These are phyloP conservation scores for Drosophila yooni DNA, from an alignment of 2,888 invertebrate genomes.

Conservation along the genomic window DNA sequence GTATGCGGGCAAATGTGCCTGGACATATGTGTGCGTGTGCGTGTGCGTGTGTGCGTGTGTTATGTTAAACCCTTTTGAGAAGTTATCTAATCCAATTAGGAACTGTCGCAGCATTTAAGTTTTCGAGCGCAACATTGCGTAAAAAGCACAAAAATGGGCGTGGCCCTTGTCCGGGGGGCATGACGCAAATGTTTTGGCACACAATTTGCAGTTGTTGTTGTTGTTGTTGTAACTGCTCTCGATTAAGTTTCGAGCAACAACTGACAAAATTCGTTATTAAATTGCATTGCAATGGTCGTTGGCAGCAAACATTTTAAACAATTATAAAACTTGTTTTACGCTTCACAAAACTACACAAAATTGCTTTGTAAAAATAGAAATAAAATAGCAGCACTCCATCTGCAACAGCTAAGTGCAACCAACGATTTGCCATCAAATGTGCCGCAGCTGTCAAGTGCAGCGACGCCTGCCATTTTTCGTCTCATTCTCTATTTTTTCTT, in stretches of 20 bases:
- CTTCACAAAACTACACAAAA: conserved; percentile 67
- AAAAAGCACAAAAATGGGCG: conserved; percentile 52
- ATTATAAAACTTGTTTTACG: conserved; percentile 79
- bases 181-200: conserved; percentile 53
- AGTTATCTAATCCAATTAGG: conserved; percentile 79
- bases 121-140: conserved; percentile 64
- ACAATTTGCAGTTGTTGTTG: conserved; percentile 39
- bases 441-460: conserved; percentile 78
- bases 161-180: conserved; percentile 14
- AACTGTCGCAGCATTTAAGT: conserved; percentile 70
- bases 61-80: conserved; percentile 68
- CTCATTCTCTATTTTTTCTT: not conserved
- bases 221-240: conserved; percentile 59
- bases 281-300: conserved; percentile 73
- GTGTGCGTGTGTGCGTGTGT: conserved; percentile 8
- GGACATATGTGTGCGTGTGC: conserved; percentile 12
- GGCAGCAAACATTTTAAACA: conserved; percentile 75
- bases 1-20: conserved; percentile 51
- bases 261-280: conserved; percentile 79
- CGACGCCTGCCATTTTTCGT: conserved; percentile 36
- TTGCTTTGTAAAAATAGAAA: conserved; percentile 16
- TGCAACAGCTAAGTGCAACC: conserved; percentile 62
- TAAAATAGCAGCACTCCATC: conserved; percentile 26
- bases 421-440: conserved; percentile 75
- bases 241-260: conserved; percentile 75